Percentiles rank a stretch among this genome's conserved stretches.
phyloP scores from a whole-genome alignment of 2,797 vertebrate species.

The Cheirogaleus major region DNA sequence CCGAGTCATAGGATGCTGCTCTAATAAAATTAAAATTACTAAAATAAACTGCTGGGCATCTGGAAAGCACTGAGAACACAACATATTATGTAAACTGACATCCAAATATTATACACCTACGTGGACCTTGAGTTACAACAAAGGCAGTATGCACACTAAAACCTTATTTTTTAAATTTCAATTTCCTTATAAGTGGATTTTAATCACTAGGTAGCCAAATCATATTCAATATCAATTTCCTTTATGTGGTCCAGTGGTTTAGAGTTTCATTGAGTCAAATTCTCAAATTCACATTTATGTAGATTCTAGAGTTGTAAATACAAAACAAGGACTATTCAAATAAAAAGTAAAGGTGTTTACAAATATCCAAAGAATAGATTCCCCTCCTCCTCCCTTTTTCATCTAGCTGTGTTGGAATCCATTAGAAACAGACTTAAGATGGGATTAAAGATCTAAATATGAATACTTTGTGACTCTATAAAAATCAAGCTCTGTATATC shows the following conservation, averaged over 20 bases:
- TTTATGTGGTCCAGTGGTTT: slow-evolving; percentile 47
- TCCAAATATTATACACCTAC: slow-evolving; percentile 52
- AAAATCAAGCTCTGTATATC: neutral
- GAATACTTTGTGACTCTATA: neutral
- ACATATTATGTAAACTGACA: slow-evolving; percentile 64
- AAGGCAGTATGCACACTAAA: slow-evolving; percentile 32
- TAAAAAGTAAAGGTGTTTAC: slow-evolving; percentile 28
- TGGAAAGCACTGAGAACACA: slow-evolving; percentile 76
- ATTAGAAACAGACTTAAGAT: slow-evolving; percentile 6
- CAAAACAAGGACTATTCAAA: slow-evolving; percentile 9
- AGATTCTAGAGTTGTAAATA: neutral
- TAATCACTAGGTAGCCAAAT: slow-evolving; percentile 67
- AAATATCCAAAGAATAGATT: slow-evolving; percentile 22
- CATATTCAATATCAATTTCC: slow-evolving; percentile 58
- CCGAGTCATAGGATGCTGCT: slow-evolving; percentile 62
- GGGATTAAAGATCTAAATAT: slow-evolving; percentile 26
- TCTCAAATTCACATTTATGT: slow-evolving; percentile 37
- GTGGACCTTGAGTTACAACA: slow-evolving; percentile 11
- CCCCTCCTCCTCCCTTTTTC: neutral
- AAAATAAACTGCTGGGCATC: slow-evolving; percentile 78
- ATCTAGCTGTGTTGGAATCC: neutral
- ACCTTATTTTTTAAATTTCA: slow-evolving; percentile 51
- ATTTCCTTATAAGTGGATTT: slow-evolving; percentile 69
- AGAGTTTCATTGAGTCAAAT: slow-evolving; percentile 11
- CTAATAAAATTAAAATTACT: slow-evolving; percentile 83